Base-by-base conservation (phyloP, 2,113 vertebrate species). In the Tinamus guttatus region DNA sequence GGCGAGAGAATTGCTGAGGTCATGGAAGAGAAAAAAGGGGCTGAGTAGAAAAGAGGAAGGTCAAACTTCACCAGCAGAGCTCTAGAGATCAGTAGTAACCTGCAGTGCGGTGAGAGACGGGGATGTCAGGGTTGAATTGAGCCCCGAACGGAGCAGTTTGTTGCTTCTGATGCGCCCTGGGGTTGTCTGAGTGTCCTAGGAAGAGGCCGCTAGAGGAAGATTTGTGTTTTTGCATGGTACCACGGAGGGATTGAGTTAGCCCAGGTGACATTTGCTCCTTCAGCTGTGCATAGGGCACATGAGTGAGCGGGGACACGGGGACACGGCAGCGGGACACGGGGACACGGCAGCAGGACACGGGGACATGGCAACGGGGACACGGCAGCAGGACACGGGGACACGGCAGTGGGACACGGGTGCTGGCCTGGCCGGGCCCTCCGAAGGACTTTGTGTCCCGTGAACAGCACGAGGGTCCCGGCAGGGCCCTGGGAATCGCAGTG, bases 281-380 rank as follows among this genome's bases (percentile, higher is more conserved):
- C 0, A 1, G 62, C 20, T 3, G 38, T 8, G 5, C 68, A 41
- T 43, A 11, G 0, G 9, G 43, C 4, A 0, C 3, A 47, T 28
- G 86, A 51, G 14, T 30, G 27, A 54, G 52, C 13, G 15, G 16
- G 54, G 54, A 58, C 54, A 32, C 71, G 52, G 43, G 40, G 25
- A 4, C 7, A 3, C 3, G 65, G 40, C 59, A 47, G 77, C 51
- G 14, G 94, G 41, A 84, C 0, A 0, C 8, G 38, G 56, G 19
- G 40, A 41, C 40, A 41, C 40, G 40, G 40, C 8, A 41, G 40
- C 40, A 41, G 40, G 40, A 41, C 40, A 0, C 9, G 34, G 56
- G 19, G n/a, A n/a, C n/a, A n/a, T n/a, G n/a, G n/a, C n/a, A n/a
- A 32, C 71, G 52, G 43, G 40, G 25, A 4, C 7, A 3, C 3